Evolutionary conservation across 2,113 vertebrate species (phyloP).

Genomic region (Equus przewalskii): DNA sequence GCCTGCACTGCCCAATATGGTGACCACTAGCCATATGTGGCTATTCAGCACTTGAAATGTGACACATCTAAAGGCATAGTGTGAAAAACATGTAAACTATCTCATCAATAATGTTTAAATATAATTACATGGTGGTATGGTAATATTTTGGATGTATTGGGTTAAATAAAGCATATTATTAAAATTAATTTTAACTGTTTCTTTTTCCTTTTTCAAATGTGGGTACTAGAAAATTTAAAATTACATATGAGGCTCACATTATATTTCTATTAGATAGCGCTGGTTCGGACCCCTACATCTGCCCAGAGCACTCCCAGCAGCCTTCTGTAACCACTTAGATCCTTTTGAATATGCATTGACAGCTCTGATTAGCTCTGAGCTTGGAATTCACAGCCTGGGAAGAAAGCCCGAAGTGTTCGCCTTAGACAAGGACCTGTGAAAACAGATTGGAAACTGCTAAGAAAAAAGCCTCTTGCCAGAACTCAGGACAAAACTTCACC

Average conservation of each 20-base stretch:
- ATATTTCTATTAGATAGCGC: not conserved
- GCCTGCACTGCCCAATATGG: too few relatives aligned
- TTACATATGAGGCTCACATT: not conserved
- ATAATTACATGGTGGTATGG: not conserved
- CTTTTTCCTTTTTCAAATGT: not conserved
- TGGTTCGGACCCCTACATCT: not conserved
- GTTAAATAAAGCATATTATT: constrained; percentile 8
- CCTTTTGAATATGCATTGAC: not conserved
- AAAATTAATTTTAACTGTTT: not conserved
- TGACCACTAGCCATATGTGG: not conserved
- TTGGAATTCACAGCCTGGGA: constrained; percentile 11
- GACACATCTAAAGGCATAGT: not conserved
- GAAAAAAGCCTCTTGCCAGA: not conserved
- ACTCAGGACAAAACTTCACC: not conserved
- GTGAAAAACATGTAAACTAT: not conserved
- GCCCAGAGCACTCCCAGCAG: not conserved
- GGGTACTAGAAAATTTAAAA: not conserved
- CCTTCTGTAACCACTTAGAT: too few relatives aligned
- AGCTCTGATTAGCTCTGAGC: not conserved
- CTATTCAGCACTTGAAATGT: not conserved
- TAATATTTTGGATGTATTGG: not conserved
- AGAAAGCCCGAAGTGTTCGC: not conserved
- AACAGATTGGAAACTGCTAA: not conserved
- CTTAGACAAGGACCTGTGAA: constrained; percentile 21
- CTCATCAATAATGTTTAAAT: not conserved